phyloP scores from a whole-genome alignment of 2,888 invertebrate species.

The Atethmia centrago region DNA sequence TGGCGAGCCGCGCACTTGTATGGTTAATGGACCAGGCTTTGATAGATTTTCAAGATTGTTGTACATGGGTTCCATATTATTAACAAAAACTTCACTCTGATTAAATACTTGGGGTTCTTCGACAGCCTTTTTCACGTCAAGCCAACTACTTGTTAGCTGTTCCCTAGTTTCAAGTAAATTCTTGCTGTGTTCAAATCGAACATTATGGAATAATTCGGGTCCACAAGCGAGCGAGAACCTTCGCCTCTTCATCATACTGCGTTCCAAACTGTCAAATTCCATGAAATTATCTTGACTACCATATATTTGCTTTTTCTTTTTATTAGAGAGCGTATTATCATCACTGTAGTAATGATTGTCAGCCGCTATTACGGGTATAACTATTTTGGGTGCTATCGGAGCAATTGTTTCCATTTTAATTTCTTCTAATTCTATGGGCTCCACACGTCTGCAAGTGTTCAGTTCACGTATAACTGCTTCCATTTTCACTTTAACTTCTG shows the following conservation, averaged over 20 bases:
- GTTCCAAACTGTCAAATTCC: slow-evolving; percentile 85
- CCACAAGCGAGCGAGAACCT: slow-evolving; percentile 85
- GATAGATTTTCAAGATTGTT: slow-evolving; percentile 79
- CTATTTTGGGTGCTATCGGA: slow-evolving; percentile 82
- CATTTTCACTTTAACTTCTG: slow-evolving; percentile 91
- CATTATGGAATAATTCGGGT: slow-evolving; percentile 85
- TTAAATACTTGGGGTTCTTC: slow-evolving; percentile 75
- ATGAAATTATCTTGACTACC: slow-evolving; percentile 73
- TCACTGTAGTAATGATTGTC: slow-evolving; percentile 85
- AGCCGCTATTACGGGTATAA: slow-evolving; percentile 86
- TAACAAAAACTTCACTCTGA: slow-evolving; percentile 92
- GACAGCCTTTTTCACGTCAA: slow-evolving; percentile 80
- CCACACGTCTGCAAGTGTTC: slow-evolving; percentile 83
- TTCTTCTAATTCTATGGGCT: slow-evolving; percentile 78
- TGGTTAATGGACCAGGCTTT: slow-evolving; percentile 95
- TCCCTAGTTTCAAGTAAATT: slow-evolving; percentile 76
- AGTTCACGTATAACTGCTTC: slow-evolving; percentile 91
- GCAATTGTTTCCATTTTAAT: slow-evolving; percentile 76
- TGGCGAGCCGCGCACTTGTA: slow-evolving; percentile 94
- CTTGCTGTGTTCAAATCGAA: slow-evolving; percentile 70
- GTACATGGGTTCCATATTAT: slow-evolving; percentile 90
- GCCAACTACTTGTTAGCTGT: slow-evolving; percentile 84
- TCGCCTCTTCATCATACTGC: slow-evolving; percentile 77
- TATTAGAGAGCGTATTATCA: slow-evolving; percentile 77
- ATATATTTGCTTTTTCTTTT: slow-evolving; percentile 74